These are phyloP conservation scores for Calidris pugnax DNA, from an alignment of 2,113 vertebrate genomes.

Conservation along the genomic window DNA sequence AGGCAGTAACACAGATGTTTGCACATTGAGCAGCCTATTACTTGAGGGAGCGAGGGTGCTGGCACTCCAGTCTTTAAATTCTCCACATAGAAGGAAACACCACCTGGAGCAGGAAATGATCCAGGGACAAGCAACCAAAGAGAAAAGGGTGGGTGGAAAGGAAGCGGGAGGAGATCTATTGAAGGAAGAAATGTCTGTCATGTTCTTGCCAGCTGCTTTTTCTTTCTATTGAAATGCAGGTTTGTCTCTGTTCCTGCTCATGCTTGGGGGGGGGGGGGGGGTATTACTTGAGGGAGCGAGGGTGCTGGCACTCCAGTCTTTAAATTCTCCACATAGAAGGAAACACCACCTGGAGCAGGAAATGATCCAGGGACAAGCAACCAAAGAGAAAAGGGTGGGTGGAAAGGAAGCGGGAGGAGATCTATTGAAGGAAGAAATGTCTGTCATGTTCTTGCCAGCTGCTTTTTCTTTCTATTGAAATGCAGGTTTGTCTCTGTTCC, in stretches of 20 bases:
- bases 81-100: not conserved
- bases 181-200: slow-evolving; percentile 41
- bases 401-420: slow-evolving; percentile 1
- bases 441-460: slow-evolving; percentile 43
- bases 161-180: not conserved
- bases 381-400: slow-evolving; percentile 7
- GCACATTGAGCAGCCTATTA: not conserved
- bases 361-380: slow-evolving; percentile 43
- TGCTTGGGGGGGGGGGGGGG: too few relatives aligned
- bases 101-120: slow-evolving; percentile 42
- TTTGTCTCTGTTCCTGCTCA: not conserved
- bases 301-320: slow-evolving; percentile 17
- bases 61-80: not conserved
- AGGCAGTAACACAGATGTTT: slow-evolving; percentile 34
- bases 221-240: slow-evolving; percentile 5
- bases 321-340: not conserved
- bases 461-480: slow-evolving; percentile 19
- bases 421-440: slow-evolving; percentile 28
- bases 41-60: slow-evolving; percentile 3
- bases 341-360: slow-evolving; percentile 30
- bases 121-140: slow-evolving; percentile 39
- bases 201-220: slow-evolving; percentile 33
- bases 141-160: not conserved
- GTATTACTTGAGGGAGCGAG: not conserved
- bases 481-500: not conserved